These are phyloP conservation scores for Calliphora vomitoria DNA, from an alignment of 2,888 invertebrate species.

Conservation along the genomic window DNA sequence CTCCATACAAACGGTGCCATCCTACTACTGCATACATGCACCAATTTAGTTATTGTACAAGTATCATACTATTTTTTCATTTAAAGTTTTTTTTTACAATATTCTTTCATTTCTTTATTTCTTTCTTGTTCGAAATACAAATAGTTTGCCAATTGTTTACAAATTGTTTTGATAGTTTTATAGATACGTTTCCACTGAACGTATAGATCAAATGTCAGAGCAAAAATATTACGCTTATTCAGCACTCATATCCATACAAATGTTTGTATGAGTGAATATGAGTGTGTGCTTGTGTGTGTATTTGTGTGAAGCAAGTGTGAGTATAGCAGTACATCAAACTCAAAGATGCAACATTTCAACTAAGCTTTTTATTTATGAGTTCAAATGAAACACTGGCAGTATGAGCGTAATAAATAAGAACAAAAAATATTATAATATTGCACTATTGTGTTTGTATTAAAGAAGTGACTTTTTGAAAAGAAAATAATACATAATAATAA, in stretches of 20 bases:
- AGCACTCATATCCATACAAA: constrained; percentile 12
- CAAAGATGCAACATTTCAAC: constrained; percentile 33
- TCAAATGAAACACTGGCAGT: constrained; percentile 36
- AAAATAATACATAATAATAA: not conserved
- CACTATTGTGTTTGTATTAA: not conserved
- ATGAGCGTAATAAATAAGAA: constrained; percentile 47
- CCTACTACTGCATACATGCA: not conserved
- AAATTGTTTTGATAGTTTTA: constrained; percentile 81
- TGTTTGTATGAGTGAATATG: no score
- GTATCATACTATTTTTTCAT: constrained; percentile 3
- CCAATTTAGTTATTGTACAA: constrained; percentile 31
- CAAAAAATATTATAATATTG: constrained; percentile 5
- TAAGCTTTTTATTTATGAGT: constrained; percentile 61
- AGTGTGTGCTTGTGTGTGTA: no score
- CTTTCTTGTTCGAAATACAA: constrained; percentile 44
- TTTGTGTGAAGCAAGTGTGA: not conserved
- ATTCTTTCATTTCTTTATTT: constrained; percentile 38
- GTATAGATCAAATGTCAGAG: constrained; percentile 60
- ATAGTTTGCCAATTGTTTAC: constrained; percentile 76
- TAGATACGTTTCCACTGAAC: constrained; percentile 60
- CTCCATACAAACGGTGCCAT: no score
- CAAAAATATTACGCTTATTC: constrained; percentile 59
- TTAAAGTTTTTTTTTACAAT: not conserved
- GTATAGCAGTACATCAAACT: constrained; percentile 35
- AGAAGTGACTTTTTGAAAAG: not conserved